Evolutionary conservation across 2,113 vertebrate genomes (phyloP).

Genomic region (Eupsittula cactorum): DNA sequence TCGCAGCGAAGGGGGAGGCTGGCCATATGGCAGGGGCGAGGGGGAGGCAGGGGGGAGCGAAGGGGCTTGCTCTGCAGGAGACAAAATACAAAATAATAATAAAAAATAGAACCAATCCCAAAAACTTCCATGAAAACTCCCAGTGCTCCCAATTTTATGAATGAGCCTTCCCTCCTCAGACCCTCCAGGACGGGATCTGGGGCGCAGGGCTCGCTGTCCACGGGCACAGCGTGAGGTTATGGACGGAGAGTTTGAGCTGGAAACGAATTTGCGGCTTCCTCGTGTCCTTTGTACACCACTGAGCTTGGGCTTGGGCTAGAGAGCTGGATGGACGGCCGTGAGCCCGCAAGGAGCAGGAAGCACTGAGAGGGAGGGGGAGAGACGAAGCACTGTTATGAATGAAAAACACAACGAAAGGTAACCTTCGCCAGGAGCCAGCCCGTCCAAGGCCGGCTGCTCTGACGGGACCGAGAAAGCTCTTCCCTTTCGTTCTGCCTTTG

Average conservation of each 20-base stretch:
- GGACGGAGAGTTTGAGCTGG: not conserved
- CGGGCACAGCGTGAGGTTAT: not conserved
- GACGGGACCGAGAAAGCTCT: not conserved
- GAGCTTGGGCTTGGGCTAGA: not conserved
- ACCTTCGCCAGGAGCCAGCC: not conserved
- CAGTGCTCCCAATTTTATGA: slow-evolving; percentile 50
- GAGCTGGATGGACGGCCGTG: not conserved
- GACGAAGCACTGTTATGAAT: not conserved
- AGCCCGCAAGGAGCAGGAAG: not conserved
- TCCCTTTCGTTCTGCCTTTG: not conserved
- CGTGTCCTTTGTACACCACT: not conserved
- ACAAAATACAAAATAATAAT: not conserved
- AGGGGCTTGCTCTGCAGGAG: slow-evolving; percentile 8
- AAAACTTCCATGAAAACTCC: slow-evolving; percentile 57
- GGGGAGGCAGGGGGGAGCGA: slow-evolving; percentile 23
- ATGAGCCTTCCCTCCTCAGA: slow-evolving; percentile 24
- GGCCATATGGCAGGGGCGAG: slow-evolving; percentile 72
- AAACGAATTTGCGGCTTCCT: slow-evolving; percentile 15
- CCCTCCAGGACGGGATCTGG: not conserved
- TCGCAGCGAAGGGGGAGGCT: slow-evolving; percentile 55
- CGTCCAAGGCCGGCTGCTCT: not conserved
- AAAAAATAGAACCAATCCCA: not conserved
- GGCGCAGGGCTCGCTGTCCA: not conserved
- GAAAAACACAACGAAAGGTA: slow-evolving; percentile 32
- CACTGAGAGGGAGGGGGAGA: not conserved